Evolutionary conservation across 2,797 vertebrate species (phyloP).

Genomic region (Sandelia bainsii): DNA sequence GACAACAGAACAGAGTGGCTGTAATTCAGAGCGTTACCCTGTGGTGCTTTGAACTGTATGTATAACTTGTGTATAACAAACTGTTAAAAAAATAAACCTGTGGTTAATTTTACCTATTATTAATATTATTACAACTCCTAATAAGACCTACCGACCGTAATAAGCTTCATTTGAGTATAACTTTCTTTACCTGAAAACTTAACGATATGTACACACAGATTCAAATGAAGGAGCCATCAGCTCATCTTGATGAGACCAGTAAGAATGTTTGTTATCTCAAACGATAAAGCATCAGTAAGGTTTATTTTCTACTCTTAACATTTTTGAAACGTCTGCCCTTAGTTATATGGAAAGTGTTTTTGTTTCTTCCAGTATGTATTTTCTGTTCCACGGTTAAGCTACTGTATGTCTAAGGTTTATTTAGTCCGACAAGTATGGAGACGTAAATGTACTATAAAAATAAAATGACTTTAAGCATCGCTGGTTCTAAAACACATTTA

Average conservation of each 20-base stretch:
- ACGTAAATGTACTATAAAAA: constrained; percentile 91
- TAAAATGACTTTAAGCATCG: constrained; percentile 84
- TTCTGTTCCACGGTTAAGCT: constrained; percentile 89
- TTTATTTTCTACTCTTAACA: constrained; percentile 65
- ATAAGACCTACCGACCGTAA: constrained; percentile 78
- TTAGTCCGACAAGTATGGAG: constrained; percentile 90
- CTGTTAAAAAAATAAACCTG: constrained; percentile 80
- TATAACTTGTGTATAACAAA: constrained; percentile 86
- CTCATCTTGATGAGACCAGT: constrained; percentile 48
- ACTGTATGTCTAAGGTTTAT: constrained; percentile 87
- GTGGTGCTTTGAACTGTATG: constrained; percentile 89
- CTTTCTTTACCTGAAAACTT: constrained; percentile 65
- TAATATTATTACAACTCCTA: constrained; percentile 76
- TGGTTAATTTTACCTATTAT: constrained; percentile 85
- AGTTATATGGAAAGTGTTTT: constrained; percentile 13
- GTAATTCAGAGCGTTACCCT: constrained; percentile 58
- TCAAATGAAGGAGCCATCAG: constrained; percentile 60
- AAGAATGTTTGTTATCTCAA: constrained; percentile 68
- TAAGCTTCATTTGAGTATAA: constrained; percentile 80
- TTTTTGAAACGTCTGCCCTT: constrained; percentile 40
- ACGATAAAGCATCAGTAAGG: constrained; percentile 46
- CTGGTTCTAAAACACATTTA: constrained; percentile 79
- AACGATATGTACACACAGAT: constrained; percentile 42
- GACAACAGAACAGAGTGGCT: neutral
- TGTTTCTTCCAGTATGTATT: constrained; percentile 47